A percentile compares a stretch with the other conserved stretches of the same genome.
These are phyloP conservation scores for Callimorpha dominula DNA, from an alignment of 2,888 invertebrate genomes.

Conservation along the genomic window DNA sequence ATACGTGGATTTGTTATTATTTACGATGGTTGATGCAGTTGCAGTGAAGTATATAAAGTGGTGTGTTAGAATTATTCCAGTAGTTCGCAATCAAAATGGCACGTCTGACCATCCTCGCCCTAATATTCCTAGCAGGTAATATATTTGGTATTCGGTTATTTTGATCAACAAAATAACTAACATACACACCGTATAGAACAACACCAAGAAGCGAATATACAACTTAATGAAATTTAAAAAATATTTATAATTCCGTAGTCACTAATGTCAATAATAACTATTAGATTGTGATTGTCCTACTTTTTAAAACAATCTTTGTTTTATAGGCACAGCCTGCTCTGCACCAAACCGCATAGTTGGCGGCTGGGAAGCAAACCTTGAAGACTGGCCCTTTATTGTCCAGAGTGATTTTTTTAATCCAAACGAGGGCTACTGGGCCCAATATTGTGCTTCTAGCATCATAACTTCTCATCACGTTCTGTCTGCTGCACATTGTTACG, in stretches of 20 bases:
- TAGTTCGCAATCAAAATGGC: conserved; percentile 15
- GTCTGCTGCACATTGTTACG: conserved; percentile 57
- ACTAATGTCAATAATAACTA: no score
- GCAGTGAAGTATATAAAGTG: neutral
- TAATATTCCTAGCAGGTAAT: conserved; percentile 11
- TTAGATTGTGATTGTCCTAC: no score
- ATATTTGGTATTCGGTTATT: neutral
- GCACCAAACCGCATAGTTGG: conserved; percentile 46
- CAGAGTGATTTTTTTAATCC: conserved; percentile 50
- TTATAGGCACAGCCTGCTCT: neutral
- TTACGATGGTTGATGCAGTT: no score
- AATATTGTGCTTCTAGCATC: conserved; percentile 57
- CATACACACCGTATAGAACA: no score
- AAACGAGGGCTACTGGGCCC: conserved; percentile 44
- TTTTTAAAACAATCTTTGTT: neutral
- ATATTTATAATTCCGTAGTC: no score
- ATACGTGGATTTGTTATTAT: no score
- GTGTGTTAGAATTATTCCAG: neutral
- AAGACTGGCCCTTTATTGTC: conserved; percentile 57
- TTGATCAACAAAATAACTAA: no score
- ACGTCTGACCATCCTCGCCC: conserved; percentile 6
- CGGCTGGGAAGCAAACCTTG: conserved; percentile 55
- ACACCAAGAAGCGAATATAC: no score
- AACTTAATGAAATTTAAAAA: no score
- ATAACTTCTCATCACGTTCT: conserved; percentile 36